Percentiles rank a stretch among this genome's conserved stretches.
These are phyloP conservation scores for Arenaria interpres DNA, from an alignment of 2,113 vertebrate genomes.

Conservation along the genomic window DNA sequence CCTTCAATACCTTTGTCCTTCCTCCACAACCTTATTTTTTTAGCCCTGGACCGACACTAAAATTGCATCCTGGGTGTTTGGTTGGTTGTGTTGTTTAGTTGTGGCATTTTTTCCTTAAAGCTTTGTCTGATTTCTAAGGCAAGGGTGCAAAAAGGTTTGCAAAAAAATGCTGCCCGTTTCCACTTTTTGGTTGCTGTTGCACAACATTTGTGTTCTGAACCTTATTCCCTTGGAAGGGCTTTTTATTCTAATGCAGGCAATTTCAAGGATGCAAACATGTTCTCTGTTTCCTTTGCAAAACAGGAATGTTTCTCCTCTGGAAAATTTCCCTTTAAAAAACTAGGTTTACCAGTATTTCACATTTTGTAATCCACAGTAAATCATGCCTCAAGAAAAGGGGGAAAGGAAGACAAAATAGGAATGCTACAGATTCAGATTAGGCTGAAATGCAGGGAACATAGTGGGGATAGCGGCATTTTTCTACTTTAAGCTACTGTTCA, in stretches of 20 bases:
- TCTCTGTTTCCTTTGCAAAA: neutral
- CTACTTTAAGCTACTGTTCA: neutral
- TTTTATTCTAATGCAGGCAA: neutral
- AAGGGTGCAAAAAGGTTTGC: neutral
- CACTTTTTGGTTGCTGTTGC: neutral
- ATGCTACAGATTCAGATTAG: neutral
- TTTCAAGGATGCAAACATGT: neutral
- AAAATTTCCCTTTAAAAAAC: neutral
- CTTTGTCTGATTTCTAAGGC: neutral
- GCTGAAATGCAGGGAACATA: neutral
- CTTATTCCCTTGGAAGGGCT: neutral
- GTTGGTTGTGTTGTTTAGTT: neutral
- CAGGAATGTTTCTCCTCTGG: neutral
- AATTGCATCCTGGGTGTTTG: neutral
- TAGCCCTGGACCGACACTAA: neutral
- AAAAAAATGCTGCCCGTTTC: neutral
- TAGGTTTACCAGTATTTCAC: accelerated
- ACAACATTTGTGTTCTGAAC: neutral
- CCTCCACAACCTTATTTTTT: neutral
- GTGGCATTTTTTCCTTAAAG: neutral
- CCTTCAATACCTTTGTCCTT: neutral
- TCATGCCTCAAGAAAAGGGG: neutral
- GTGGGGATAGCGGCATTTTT: neutral
- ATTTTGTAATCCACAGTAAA: neutral
- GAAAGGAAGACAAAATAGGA: neutral